Base-by-base conservation (phyloP, 2,888 invertebrate species). In the Phorcus lineatus region DNA sequence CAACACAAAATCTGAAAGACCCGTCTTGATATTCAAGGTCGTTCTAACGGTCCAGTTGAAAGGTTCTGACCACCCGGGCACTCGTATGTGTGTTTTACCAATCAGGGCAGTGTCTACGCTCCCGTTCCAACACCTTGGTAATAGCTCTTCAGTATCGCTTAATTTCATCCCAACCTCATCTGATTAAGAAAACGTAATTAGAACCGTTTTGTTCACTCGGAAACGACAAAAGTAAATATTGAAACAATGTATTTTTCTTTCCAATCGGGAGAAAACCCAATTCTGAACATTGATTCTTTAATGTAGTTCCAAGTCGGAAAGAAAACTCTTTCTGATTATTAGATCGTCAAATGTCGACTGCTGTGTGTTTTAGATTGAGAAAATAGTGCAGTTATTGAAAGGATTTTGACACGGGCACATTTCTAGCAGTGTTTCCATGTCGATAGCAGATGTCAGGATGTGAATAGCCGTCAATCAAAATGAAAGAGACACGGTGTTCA, bases 211-310 rank as follows among this genome's bases (percentile, higher is more conserved):
- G 62, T 62, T 62, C 22, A 62, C 62, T 62, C 16, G 28, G 62
- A 11, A 62, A 62, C 62, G 62, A 62, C 62, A 62, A 24, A 62
- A 28, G 62, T 62, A 62, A 62, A 62, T 62, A 62, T 62, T 62
- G 62, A 62, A 62, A 62, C 28, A 62, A 62, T 28, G 62, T 62
- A 62, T 62, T 62, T 62, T 62, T 62, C 62, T 62, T 62, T 62
- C 62, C 62, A 62, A 62, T 62, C 28, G 62, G 62, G 62, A 24
- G 62, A 62, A n/a, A 62, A 62, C 28, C 62, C 28, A 28, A 24
- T 62, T 62, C 28, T 62, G 28, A 24, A 28, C 62, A 62, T 62
- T 24, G 62, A 62, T 62, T 62, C 62, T 28, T 28, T 9, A 17
- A 62, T 62, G 62, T 62, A 62, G 28, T 62, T 62, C 62, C 28